Conservation (phyloP, 2,797 vertebrate genomes). For the Borostomias antarcticus region DNA sequence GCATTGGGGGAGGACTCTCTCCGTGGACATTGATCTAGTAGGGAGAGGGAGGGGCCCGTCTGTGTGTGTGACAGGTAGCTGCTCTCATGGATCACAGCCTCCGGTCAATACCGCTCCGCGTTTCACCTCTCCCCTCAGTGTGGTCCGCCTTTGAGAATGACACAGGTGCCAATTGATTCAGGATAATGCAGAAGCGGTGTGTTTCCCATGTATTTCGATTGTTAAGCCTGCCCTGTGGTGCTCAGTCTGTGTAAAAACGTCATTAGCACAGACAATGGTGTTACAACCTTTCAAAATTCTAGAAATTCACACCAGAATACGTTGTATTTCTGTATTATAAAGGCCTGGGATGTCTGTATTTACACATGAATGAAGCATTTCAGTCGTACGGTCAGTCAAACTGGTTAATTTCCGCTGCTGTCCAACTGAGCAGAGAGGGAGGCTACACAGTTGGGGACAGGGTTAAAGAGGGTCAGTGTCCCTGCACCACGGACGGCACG, state of each 20-base stretch:
- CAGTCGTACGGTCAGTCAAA: conserved; percentile 22
- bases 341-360: not conserved
- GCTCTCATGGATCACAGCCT: conserved; percentile 76
- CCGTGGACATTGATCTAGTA: conserved; percentile 75
- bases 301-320: too few relatives aligned
- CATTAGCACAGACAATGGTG: not conserved
- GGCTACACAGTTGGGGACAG: conserved; percentile 22
- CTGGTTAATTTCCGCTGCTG: conserved; percentile 55
- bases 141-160: conserved; percentile 60
- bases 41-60: conserved; percentile 52
- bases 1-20: conserved; percentile 48
- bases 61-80: conserved; percentile 71
- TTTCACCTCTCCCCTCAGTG: conserved; percentile 27
- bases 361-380: conserved; percentile 37
- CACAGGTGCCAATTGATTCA: conserved; percentile 68
- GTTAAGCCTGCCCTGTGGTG: conserved; percentile 9
- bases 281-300: too few relatives aligned
- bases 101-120: conserved; percentile 58
- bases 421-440: conserved; percentile 26
- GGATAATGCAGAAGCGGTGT: conserved; percentile 33
- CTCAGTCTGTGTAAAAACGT: too few relatives aligned
- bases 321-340: not conserved
- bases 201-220: conserved; percentile 25
- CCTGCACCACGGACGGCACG: conserved; percentile 31
- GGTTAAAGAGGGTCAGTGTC: conserved; percentile 46